A percentile compares a stretch with the other conserved stretches of the same genome.
Conservation (phyloP, 2,113 vertebrate genomes). For the Istiophorus platypterus region DNA sequence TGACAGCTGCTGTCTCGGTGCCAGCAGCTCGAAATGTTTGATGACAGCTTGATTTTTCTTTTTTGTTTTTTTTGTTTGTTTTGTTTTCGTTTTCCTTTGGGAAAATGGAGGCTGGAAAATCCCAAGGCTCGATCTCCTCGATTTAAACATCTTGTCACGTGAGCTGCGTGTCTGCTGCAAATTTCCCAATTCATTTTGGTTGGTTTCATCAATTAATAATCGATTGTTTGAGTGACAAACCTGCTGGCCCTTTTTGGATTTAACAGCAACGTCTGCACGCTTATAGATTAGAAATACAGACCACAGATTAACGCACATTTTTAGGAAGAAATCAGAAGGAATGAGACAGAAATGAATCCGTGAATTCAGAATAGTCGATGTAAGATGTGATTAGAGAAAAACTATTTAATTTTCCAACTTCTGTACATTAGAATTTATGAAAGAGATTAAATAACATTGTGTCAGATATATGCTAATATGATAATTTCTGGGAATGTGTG, state of each 20-base stretch:
- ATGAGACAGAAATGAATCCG: not conserved
- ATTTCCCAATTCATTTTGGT: not conserved
- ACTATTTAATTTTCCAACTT: not conserved
- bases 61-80: too few relatives aligned
- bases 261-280: not conserved
- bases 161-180: not conserved
- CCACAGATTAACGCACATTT: not conserved
- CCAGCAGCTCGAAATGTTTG: constrained; percentile 39
- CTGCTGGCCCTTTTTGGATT: not conserved
- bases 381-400: not conserved
- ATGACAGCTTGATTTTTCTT: constrained; percentile 60
- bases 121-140: constrained; percentile 16
- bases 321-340: not conserved
- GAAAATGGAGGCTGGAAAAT: constrained; percentile 23
- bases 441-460: not conserved
- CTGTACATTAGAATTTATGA: not conserved
- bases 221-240: not conserved
- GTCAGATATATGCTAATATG: not conserved
- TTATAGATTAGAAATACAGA: not conserved
- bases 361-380: not conserved
- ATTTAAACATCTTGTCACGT: not conserved
- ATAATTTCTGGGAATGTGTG: not conserved
- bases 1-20: constrained; percentile 62
- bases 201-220: not conserved
- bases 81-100: constrained; percentile 21